phyloP scores from a whole-genome alignment of 2,888 invertebrate genomes.

The Cosmia trapezina region DNA sequence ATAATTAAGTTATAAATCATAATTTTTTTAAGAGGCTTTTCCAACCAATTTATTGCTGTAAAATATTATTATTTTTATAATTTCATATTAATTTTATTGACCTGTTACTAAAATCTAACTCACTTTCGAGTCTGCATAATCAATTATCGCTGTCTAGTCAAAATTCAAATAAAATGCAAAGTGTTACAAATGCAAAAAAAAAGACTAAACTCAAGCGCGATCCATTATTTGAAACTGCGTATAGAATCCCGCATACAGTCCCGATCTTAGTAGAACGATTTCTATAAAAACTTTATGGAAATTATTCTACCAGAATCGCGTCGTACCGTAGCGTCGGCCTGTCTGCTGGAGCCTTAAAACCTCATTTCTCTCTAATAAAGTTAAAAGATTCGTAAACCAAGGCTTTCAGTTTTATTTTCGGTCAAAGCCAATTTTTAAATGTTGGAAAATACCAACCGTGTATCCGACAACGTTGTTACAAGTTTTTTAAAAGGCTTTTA shows the following conservation, averaged over 20 bases:
- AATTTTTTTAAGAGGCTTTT: too few species aligned
- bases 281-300: too few species aligned
- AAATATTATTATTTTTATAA: too few species aligned
- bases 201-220: conserved; percentile 3
- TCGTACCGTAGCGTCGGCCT: too few species aligned
- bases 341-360: neutral
- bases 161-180: conserved; percentile 8
- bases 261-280: too few species aligned
- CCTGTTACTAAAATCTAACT: neutral
- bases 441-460: conserved; percentile 21
- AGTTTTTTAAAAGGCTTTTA: conserved; percentile 53
- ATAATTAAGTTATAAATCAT: neutral
- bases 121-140: conserved; percentile 8
- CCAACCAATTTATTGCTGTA: too few species aligned
- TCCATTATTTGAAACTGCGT: conserved; percentile 8
- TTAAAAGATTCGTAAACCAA: conserved; percentile 7
- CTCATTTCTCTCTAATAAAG: conserved; percentile 6
- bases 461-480: conserved; percentile 58
- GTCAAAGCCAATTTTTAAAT: conserved; percentile 23
- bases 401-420: conserved; percentile 28
- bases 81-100: neutral
- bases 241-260: too few species aligned
- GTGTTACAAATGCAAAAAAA: conserved; percentile 21
- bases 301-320: too few species aligned
- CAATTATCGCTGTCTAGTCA: neutral